These are phyloP conservation scores for Gastracanthus pulcherrimus DNA, from an alignment of 2,888 invertebrate genomes.

Conservation along the genomic window DNA sequence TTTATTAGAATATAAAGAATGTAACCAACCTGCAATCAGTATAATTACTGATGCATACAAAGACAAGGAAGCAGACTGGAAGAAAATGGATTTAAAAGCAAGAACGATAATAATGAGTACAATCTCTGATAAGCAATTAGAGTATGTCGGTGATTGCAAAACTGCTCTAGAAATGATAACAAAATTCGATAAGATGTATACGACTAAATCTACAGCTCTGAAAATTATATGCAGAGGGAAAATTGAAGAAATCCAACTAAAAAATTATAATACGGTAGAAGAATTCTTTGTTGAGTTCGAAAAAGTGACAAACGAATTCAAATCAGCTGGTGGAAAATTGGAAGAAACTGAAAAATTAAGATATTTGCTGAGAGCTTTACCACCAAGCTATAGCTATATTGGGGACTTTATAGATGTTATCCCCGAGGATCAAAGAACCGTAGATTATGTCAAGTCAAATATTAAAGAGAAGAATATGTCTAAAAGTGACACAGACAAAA, in stretches of 20 bases:
- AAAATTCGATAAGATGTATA: too few species aligned
- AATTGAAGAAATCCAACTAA: neutral
- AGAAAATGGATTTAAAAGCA: too few species aligned
- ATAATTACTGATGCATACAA: too few species aligned
- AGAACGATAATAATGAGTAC: too few species aligned
- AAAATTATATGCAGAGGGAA: neutral
- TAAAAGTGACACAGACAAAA: neutral
- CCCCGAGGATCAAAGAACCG: neutral
- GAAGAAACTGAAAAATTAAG: neutral
- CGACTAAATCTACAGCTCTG: neutral
- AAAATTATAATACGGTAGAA: neutral
- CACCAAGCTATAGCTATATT: neutral
- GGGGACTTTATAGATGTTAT: neutral
- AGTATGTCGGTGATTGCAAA: too few species aligned
- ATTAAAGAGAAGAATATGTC: neutral
- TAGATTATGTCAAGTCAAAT: neutral
- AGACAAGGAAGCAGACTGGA: too few species aligned
- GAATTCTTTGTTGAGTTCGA: neutral
- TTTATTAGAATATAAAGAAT: too few species aligned
- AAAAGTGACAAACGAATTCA: neutral
- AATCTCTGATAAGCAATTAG: too few species aligned
- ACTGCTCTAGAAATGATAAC: too few species aligned
- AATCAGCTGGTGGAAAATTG: neutral
- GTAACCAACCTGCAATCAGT: too few species aligned
- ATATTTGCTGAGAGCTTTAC: neutral